Evolutionary conservation across 1,140 invertebrate genomes (phyloP).

Genomic region (Tetranychus cinnabarinus): DNA sequence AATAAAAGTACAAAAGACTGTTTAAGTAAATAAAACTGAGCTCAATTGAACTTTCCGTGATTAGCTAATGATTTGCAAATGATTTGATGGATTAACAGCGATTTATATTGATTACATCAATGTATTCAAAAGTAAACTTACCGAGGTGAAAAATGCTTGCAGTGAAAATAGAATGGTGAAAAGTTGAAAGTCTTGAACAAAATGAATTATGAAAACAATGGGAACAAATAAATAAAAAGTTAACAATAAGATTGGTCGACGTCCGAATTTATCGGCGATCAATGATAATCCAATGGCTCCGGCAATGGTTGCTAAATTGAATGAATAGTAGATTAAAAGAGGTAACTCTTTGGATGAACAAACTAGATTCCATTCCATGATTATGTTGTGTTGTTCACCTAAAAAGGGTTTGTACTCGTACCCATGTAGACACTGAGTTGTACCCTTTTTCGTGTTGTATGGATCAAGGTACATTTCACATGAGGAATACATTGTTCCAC

Average conservation of each 20-base stretch:
- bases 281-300: conserved; percentile 28
- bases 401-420: conserved; percentile 17
- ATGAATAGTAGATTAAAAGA: conserved; percentile 23
- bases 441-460: conserved; percentile 12
- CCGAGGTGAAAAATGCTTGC: conserved; percentile 27
- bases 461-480: conserved; percentile 18
- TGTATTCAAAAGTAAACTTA: conserved; percentile 10
- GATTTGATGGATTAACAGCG: too few relatives aligned
- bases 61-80: too few relatives aligned
- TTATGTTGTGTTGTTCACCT: conserved; percentile 16
- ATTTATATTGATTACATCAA: too few relatives aligned
- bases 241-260: conserved; percentile 24
- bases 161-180: conserved; percentile 25
- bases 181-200: conserved; percentile 22
- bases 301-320: conserved; percentile 26
- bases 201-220: conserved; percentile 25
- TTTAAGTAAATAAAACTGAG: too few relatives aligned
- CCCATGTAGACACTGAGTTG: conserved; percentile 16
- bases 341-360: conserved; percentile 25
- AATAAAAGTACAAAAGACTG: too few relatives aligned
- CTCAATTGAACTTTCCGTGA: too few relatives aligned
- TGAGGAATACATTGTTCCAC: conserved; percentile 7
- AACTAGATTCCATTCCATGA: conserved; percentile 26
- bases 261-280: conserved; percentile 27
- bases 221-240: conserved; percentile 7